Base-by-base conservation (phyloP, 2,113 vertebrate genomes). In the Nestor notabilis region DNA sequence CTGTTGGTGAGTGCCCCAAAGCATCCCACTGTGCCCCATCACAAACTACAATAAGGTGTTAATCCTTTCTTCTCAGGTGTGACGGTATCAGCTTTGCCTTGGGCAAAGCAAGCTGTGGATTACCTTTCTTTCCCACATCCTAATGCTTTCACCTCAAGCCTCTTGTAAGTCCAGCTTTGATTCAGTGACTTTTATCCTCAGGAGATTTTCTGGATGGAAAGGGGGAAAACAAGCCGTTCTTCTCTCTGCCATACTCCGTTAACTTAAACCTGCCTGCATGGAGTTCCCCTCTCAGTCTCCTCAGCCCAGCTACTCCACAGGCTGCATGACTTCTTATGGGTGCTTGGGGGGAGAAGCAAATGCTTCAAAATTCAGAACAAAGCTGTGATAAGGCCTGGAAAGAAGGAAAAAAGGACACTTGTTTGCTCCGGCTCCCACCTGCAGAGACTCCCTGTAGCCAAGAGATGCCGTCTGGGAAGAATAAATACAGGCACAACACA, bases 361-460 rank as follows among this genome's bases (percentile, higher is more conserved):
- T 4, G 25, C 49, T 83, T 60, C 52, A 68, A 44, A 79, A 39
- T 50, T n/a, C 55, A 28, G 24, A 28, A 27, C 3, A 37, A 87
- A 80, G 9, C 35, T 63, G 6, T n/a, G 33, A 7, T 15, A 37
- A 55, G 7, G 43, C 19, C 52, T 58, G 35, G 60, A 28, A 53
- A 65, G 46, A 19, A 77, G 37, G 28, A 3, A 31, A 19, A 63
- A 79, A 50, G 7, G 56, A 13, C 39, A 13, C 3, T 87, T 49
- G 11, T 47, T 53, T 49, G 47, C 20, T 82, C 9, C 47, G 53
- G 18, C 56, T 85, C 5, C 14, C 33, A n/a, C 49, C 50, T 82
- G 56, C 43, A 47, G 39, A 44, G 12, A 11, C 14, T 61, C 44
- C 44, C 19, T 0, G 0, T 35, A 25, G 21, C n/a, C 39, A 35